Conservation (phyloP, 2,797 vertebrate genomes). For the Rhinichthys osculus region DNA sequence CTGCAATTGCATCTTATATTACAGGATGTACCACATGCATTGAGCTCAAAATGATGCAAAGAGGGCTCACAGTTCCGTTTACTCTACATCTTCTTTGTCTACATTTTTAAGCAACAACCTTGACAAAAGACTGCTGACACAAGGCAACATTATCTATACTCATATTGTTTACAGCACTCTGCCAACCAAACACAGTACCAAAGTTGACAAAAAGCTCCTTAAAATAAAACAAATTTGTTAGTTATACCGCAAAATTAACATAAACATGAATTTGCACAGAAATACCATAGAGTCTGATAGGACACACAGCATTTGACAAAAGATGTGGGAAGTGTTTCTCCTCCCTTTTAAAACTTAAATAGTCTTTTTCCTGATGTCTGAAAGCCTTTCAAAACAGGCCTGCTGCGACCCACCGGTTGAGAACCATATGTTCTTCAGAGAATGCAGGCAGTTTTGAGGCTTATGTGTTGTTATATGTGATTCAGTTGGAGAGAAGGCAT, state of each 20-base stretch:
- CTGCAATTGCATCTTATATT: background rate
- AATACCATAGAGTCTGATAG: background rate
- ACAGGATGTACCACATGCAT: background rate
- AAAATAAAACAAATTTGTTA: background rate
- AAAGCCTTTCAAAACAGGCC: background rate
- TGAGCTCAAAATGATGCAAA: background rate
- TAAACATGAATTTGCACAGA: background rate
- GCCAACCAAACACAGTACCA: background rate
- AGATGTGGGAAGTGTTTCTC: background rate
- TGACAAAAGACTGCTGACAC: background rate
- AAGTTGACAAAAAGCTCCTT: background rate
- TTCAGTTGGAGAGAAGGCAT: conserved; percentile 74
- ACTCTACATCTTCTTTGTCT: background rate
- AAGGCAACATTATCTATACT: background rate
- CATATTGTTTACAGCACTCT: background rate
- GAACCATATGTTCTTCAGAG: background rate
- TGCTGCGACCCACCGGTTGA: background rate
- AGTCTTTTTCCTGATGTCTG: background rate
- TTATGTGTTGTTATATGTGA: background rate
- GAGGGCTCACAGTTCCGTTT: background rate
- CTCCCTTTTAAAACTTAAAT: background rate
- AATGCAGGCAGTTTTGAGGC: background rate
- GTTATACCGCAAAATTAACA: background rate
- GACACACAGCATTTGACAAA: background rate
- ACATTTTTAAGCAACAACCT: background rate